Percentiles rank a stretch among this genome's conserved stretches.
phyloP scores from a whole-genome alignment of 2,113 vertebrate species.

The Chascanopsetta lugubris region DNA sequence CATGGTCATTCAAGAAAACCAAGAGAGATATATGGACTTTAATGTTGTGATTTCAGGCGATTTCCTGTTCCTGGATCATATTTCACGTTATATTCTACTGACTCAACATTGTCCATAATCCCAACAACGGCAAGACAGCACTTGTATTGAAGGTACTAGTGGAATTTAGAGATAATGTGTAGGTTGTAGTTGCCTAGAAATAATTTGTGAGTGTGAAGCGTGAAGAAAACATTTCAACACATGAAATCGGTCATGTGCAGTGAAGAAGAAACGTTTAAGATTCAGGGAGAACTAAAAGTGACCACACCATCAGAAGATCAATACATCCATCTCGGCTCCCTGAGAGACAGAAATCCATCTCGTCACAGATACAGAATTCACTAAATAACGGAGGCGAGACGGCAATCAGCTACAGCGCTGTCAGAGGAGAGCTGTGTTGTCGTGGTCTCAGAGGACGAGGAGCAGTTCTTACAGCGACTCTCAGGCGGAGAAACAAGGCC shows the following conservation, averaged over 20 bases:
- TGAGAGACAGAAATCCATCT: background rate
- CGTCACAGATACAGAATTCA: background rate
- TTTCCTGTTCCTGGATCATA: background rate
- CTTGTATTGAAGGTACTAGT: too few species aligned
- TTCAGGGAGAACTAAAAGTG: background rate
- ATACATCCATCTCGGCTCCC: background rate
- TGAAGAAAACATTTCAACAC: background rate
- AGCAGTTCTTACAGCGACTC: background rate
- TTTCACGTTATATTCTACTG: background rate
- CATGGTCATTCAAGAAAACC: constrained; percentile 30
- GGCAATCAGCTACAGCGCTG: background rate
- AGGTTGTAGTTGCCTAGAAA: too few species aligned
- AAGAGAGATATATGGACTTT: background rate
- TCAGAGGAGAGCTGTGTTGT: background rate
- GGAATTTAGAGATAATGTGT: too few species aligned
- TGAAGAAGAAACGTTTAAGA: background rate
- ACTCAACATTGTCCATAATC: background rate
- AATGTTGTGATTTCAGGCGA: background rate
- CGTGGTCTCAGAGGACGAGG: background rate
- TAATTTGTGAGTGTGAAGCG: background rate
- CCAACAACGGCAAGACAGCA: background rate
- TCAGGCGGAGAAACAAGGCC: background rate
- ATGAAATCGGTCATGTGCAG: background rate
- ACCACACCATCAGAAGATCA: background rate
- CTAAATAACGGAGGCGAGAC: background rate